Conservation (phyloP, 64 coral and sea anemone species). For the Porites lutea region DNA sequence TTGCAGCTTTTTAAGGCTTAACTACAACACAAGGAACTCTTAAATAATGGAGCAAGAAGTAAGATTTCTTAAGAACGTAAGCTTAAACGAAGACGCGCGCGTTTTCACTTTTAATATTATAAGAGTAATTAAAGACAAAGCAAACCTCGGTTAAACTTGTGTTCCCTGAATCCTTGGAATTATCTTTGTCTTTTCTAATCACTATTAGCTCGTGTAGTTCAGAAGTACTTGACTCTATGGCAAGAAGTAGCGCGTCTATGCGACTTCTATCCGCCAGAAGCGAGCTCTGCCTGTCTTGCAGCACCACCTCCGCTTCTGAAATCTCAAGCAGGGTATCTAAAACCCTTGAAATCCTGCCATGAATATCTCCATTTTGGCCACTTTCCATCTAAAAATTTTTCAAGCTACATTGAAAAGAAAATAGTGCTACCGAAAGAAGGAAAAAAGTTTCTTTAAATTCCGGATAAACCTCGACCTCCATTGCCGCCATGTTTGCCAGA, state of each 20-base stretch:
- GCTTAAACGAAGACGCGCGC: neutral
- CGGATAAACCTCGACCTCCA: neutral
- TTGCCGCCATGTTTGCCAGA: neutral
- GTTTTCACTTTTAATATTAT: too few species aligned
- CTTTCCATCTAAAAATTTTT: constrained; percentile 6
- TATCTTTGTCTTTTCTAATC: constrained; percentile 10
- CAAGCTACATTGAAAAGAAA: neutral
- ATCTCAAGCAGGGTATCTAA: constrained; percentile 17
- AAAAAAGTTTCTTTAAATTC: neutral
- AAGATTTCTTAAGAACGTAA: neutral
- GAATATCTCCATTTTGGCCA: constrained; percentile 7
- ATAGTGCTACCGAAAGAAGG: neutral
- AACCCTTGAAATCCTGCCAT: constrained; percentile 29
- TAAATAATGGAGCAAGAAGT: too few species aligned
- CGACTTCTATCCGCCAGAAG: neutral
- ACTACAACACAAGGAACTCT: too few species aligned
- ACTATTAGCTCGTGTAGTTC: constrained; percentile 23
- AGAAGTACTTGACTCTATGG: constrained; percentile 27
- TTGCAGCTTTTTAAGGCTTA: too few species aligned
- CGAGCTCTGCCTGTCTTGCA: neutral
- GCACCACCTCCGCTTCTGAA: neutral
- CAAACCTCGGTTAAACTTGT: constrained; percentile 30
- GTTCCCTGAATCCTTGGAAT: constrained; percentile 43
- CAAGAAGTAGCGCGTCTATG: neutral
- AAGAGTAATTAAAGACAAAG: too few species aligned